Evolutionary conservation across 1,140 invertebrate species (phyloP).

Genomic region (Carcinoscorpius rotundicauda): DNA sequence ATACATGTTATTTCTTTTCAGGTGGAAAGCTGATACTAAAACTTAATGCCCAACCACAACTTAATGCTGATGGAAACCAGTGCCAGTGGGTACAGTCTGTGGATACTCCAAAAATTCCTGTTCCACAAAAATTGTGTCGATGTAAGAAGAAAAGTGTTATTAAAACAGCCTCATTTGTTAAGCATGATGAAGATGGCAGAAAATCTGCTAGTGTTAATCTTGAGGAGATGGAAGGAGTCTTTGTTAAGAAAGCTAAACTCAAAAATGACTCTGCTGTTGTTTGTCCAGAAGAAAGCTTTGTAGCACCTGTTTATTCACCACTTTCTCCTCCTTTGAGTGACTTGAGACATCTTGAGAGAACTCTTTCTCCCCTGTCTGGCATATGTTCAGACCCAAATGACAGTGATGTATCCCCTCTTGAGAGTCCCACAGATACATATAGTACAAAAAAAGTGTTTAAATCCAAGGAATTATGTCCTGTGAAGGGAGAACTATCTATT

Average conservation of each 20-base stretch:
- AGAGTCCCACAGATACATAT: too few species aligned
- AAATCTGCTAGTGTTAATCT: background rate
- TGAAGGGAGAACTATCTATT: too few species aligned
- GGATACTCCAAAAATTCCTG: slow-evolving; percentile 18
- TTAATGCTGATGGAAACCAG: slow-evolving; percentile 15
- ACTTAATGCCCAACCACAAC: slow-evolving; percentile 25
- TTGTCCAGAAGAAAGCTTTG: too few species aligned
- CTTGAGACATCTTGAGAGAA: too few species aligned
- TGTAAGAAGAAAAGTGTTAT: slow-evolving; percentile 8
- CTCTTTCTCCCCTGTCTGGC: too few species aligned
- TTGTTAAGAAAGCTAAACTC: slow-evolving; percentile 9
- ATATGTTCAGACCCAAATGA: too few species aligned
- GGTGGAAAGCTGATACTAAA: slow-evolving; percentile 26
- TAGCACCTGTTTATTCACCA: too few species aligned
- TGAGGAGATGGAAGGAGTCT: too few species aligned
- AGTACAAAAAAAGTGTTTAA: too few species aligned
- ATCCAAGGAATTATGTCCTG: too few species aligned
- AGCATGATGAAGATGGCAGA: background rate
- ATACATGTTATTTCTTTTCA: slow-evolving; percentile 14
- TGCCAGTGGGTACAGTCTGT: slow-evolving; percentile 26
- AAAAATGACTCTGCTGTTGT: background rate
- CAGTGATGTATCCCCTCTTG: too few species aligned
- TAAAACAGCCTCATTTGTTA: background rate
- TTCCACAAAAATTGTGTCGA: background rate
- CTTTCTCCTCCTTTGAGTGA: too few species aligned